Conservation (phyloP, 2,888 invertebrate genomes). For the Cordilura impudica region DNA sequence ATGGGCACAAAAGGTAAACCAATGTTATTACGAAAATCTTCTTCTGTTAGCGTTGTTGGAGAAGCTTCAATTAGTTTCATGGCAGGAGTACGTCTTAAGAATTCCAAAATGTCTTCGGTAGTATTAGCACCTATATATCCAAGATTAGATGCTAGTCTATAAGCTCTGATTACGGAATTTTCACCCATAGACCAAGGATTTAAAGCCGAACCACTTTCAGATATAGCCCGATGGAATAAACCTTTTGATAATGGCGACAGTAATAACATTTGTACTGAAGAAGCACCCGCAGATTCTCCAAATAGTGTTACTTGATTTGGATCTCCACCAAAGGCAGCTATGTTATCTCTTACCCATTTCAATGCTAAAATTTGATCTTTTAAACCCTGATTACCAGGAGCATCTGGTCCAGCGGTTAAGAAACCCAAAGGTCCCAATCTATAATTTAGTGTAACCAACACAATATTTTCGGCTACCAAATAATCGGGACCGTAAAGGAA, state of each 20-base stretch:
- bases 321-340: constrained; percentile 81
- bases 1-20: constrained; percentile 81
- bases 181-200: constrained; percentile 82
- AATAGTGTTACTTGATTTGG: constrained; percentile 81
- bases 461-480: constrained; percentile 81
- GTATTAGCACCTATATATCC: constrained; percentile 81
- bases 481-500: constrained; percentile 83
- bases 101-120: constrained; percentile 80
- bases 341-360: constrained; percentile 82
- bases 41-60: constrained; percentile 79
- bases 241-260: constrained; percentile 80
- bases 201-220: constrained; percentile 82
- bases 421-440: constrained; percentile 82
- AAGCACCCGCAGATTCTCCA: constrained; percentile 82
- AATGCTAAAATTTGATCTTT: constrained; percentile 83
- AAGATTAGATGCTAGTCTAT: constrained; percentile 80
- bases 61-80: constrained; percentile 81
- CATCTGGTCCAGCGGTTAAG: constrained; percentile 82
- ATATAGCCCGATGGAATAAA: constrained; percentile 82
- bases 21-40: constrained; percentile 81
- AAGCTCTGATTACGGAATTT: constrained; percentile 79
- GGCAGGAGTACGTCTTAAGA: constrained; percentile 81
- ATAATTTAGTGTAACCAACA: constrained; percentile 83
- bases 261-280: constrained; percentile 81
- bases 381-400: constrained; percentile 83